Base-by-base conservation (phyloP, 2,113 vertebrate species). In the Copsychus sechellarum region DNA sequence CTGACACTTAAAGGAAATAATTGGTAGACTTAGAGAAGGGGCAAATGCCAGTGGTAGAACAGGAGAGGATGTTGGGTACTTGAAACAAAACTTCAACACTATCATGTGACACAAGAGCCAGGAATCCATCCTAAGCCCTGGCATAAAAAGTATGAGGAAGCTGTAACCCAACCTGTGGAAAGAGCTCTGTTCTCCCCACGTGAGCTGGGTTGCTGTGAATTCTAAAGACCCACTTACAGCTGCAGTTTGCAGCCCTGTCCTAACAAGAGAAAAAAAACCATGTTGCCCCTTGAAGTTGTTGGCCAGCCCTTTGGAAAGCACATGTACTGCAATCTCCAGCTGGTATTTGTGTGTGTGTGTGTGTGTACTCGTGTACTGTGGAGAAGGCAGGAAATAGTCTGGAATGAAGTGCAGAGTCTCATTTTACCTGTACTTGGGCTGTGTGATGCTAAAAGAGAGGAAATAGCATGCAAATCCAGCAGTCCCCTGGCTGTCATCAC, bases 1-100 rank as follows among this genome's bases (percentile, higher is more conserved):
- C 96, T 97, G 97, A 97, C 98, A 97, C 97, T 97, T 97, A 94
- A 95, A 93, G 97, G 96, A 97, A 98, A 97, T 98, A 98, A 98
- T 97, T 98, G 97, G 97, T 95, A 93, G 97, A 95, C 90, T 97
- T 93, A 83, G 94, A 96, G 91, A 92, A 80, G 81, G 93, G 88
- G 73, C 85, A 96, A 96, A 87, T 36, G 22, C 91, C 72, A 43
- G 92, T 62, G 91, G 83, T 86, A 69, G 92, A 95, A 90, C 33
- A 87, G 92, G 82, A 93, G 85, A 65, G 61, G 81, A 21, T 5
- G 70, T 20, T 69, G 51, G 79, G 86, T 92, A 80, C 70, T 85
- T 11, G 0, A 67, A 90, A 78, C 12, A 83, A 51, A 89, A 51
- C 22, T 54, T 94, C 42, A 45, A 29, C 20, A 72, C 23, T 60